Conservation (phyloP, 2,888 invertebrate species). For the Plebejus melissa region DNA sequence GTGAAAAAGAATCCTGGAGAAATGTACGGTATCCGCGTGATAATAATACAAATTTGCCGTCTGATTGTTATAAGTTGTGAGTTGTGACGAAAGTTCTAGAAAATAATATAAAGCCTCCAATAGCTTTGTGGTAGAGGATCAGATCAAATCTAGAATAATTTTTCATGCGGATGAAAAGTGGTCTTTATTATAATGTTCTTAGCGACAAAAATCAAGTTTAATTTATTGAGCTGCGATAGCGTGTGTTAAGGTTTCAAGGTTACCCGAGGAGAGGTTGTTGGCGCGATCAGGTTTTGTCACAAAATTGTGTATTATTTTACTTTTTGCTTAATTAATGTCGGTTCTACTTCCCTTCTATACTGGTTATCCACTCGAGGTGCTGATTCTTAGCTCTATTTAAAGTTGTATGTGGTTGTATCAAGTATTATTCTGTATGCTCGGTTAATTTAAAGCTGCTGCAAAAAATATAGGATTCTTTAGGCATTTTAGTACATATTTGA, state of each 20-base stretch:
- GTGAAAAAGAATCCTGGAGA: too few relatives aligned
- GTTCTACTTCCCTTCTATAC: constrained; percentile 22
- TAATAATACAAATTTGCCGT: too few relatives aligned
- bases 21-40: too few relatives aligned
- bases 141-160: neutral
- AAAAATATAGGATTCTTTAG: neutral
- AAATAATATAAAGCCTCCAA: neutral
- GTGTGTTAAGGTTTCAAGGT: constrained; percentile 25
- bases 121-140: neutral
- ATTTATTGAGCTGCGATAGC: constrained; percentile 21
- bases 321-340: constrained; percentile 27
- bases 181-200: constrained; percentile 16
- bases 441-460: neutral
- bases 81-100: neutral
- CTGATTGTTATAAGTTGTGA: neutral
- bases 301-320: constrained; percentile 27
- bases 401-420: neutral
- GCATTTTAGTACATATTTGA: neutral
- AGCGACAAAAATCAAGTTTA: constrained; percentile 21
- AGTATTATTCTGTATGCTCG: neutral
- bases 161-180: neutral
- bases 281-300: constrained; percentile 26
- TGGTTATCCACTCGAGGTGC: neutral
- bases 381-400: neutral
- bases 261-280: constrained; percentile 22